Evolutionary conservation across 2,113 vertebrate genomes (phyloP), one percentile per base, ranked within the genome.

Genomic region (Uropsilus gracilis): DNA sequence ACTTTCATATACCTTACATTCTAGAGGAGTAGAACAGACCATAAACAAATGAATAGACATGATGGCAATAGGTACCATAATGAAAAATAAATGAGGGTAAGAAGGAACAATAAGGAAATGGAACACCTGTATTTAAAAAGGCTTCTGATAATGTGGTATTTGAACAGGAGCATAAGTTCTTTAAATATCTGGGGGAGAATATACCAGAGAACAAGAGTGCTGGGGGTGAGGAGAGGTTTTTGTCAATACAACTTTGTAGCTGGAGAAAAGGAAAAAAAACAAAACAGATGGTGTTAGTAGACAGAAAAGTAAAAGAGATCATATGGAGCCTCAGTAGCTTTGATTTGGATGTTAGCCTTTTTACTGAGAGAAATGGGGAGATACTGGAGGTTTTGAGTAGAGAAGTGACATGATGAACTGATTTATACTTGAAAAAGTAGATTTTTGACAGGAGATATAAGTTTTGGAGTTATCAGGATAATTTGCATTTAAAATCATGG

Each of bases 401-500:
- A n/a, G n/a, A n/a, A n/a, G n/a, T n/a, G n/a, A n/a, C n/a, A n/a
- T n/a, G n/a, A n/a, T n/a, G 50, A 53, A 53, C n/a, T n/a, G n/a
- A 55, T n/a, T 84, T 55, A 50, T 3, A 22, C 53, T 94, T n/a
- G 57, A 69, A 75, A 86, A 53, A 92, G 55, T 37, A 50, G 16
- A 8, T 20, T 44, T 75, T 44, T 90, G 39, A 37, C 30, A 86
- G 82, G 44, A 86, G 69, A 34, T 55, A 89, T 1, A 64, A 42
- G 69, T 69, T 72, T 86, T 77, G 75, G 50, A 75, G 50, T 90
- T 44, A 50, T 78, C n/a, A 42, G 71, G 80, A 76, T 30, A 64
- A 76, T 57, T 75, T 94, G 68, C 91, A 80, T 80, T 84, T 95
- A 96, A 96, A 69, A 83, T 72, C 53, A 80, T 18, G 26, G 37